Conservation (phyloP, 2,113 vertebrate species). For the Seriola rivoliana region DNA sequence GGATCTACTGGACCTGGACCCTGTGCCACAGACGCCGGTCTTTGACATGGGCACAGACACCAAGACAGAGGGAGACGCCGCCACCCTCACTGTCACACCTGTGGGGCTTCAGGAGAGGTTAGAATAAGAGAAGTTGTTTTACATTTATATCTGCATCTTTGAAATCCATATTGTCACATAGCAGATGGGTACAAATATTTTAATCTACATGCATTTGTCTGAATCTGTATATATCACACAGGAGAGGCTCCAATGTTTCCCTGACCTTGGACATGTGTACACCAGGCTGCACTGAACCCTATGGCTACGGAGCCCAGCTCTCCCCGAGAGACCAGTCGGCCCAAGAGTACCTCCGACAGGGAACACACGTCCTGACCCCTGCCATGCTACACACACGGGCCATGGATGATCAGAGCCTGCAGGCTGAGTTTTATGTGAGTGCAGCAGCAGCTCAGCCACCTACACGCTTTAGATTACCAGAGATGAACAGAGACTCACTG, state of each 20-base stretch:
- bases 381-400: conserved; percentile 92
- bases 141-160: neutral
- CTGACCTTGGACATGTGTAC: conserved; percentile 99
- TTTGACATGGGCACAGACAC: conserved; percentile 92
- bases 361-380: conserved; percentile 89
- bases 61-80: conserved; percentile 89
- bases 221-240: conserved; percentile 69
- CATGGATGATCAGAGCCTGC: conserved; percentile 93
- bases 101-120: conserved; percentile 98
- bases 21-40: conserved; percentile 91
- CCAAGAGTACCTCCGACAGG: conserved; percentile 92
- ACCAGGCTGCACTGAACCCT: conserved; percentile 94
- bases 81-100: conserved; percentile 92
- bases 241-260: conserved; percentile 98
- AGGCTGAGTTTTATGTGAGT: conserved; percentile 97
- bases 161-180: conserved; percentile 6
- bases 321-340: conserved; percentile 94
- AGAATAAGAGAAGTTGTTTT: conserved; percentile 47
- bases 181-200: neutral
- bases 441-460: conserved; percentile 44
- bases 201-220: neutral
- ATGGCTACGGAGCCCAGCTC: conserved; percentile 93
- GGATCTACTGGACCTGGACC: conserved; percentile 92
- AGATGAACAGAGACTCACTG: conserved; percentile 49
- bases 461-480: conserved; percentile 60